Conservation (phyloP, 2,888 invertebrate genomes). For the Callosobruchus maculatus region DNA sequence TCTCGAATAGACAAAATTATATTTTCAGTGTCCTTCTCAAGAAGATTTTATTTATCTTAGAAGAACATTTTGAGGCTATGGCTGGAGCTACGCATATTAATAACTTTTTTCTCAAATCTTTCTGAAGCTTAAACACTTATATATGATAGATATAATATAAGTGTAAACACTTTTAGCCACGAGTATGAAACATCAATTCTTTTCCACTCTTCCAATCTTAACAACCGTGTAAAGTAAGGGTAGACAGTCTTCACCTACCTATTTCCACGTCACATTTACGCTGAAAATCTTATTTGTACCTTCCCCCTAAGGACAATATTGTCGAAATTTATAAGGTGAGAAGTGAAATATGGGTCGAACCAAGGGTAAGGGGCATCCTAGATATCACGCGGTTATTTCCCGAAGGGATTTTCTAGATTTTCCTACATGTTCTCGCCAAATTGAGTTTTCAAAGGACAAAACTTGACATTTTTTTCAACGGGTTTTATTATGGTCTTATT, state of each 20-base stretch:
- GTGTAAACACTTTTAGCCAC: not conserved
- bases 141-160: too few relatives aligned
- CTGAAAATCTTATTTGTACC: not conserved
- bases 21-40: too few relatives aligned
- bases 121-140: too few relatives aligned
- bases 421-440: not conserved
- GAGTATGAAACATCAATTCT: not conserved
- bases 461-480: not conserved
- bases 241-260: not conserved
- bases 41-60: too few relatives aligned
- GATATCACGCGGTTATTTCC: not conserved
- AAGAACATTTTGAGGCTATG: too few relatives aligned
- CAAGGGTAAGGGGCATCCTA: not conserved
- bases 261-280: not conserved
- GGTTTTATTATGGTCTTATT: not conserved
- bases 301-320: not conserved
- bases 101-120: too few relatives aligned
- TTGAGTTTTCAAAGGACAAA: not conserved
- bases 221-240: not conserved
- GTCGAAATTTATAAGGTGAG: not conserved
- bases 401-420: not conserved
- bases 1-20: too few relatives aligned
- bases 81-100: too few relatives aligned
- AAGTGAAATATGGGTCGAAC: not conserved
- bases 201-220: not conserved